phyloP scores from a whole-genome alignment of 2,888 invertebrate species.

The Phyto melanocephala region DNA sequence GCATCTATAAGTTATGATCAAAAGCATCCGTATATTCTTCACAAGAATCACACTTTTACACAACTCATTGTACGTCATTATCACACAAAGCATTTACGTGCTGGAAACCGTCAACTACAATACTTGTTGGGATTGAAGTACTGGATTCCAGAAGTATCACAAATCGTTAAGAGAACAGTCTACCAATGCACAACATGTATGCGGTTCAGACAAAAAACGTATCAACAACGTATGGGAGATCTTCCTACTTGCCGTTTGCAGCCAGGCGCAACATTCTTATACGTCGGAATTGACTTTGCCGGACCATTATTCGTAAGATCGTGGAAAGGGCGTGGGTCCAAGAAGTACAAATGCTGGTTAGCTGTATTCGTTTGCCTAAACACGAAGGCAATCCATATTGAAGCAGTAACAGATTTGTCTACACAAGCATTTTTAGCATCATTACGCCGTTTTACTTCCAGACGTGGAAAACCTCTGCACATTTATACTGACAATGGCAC shows the following conservation, averaged over 20 bases:
- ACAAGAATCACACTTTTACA: background rate
- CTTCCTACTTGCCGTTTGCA: constrained; percentile 55
- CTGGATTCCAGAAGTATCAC: too few species aligned
- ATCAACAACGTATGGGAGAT: constrained; percentile 63
- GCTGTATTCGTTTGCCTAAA: background rate
- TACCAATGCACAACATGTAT: constrained; percentile 27
- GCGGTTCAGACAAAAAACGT: constrained; percentile 24
- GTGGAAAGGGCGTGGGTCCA: constrained; percentile 55
- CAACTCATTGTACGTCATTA: background rate
- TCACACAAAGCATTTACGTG: background rate
- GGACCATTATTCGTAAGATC: constrained; percentile 57
- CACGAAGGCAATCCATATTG: background rate
- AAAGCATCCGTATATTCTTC: background rate
- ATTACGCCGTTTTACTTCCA: constrained; percentile 68
- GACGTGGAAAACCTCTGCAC: constrained; percentile 31
- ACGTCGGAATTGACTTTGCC: constrained; percentile 66
- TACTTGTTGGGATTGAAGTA: too few species aligned
- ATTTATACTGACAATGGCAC: constrained; percentile 62
- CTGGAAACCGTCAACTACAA: too few species aligned
- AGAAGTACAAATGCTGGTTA: constrained; percentile 66
- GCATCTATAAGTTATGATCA: background rate
- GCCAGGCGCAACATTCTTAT: constrained; percentile 61
- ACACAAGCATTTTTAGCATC: constrained; percentile 69
- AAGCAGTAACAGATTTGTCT: constrained; percentile 48
- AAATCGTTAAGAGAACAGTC: too few species aligned